Conservation (phyloP, 2,113 vertebrate genomes). For the Nanorana parkeri region DNA sequence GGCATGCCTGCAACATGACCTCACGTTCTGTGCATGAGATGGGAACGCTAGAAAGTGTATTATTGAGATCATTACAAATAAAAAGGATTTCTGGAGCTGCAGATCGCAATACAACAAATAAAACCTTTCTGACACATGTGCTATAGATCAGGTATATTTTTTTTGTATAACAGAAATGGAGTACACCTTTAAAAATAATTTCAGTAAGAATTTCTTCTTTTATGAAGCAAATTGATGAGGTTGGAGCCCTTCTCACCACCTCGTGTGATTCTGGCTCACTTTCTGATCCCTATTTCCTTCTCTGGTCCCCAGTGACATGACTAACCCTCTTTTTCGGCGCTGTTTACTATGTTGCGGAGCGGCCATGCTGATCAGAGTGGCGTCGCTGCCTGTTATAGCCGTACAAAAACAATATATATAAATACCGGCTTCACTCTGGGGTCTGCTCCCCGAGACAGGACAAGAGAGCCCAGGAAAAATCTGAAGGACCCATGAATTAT, state of each 20-base stretch:
- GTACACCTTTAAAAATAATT: not conserved
- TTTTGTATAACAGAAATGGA: too few species aligned
- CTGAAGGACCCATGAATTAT: constrained; percentile 3
- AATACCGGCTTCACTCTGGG: not conserved
- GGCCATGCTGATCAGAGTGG: constrained; percentile 8
- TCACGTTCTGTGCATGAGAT: too few species aligned
- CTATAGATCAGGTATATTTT: too few species aligned
- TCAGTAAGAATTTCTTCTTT: not conserved
- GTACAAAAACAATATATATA: not conserved
- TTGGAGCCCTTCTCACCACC: not conserved
- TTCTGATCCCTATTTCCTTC: not conserved
- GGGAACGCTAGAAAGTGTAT: too few species aligned
- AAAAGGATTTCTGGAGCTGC: too few species aligned
- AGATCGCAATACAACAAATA: too few species aligned
- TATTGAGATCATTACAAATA: too few species aligned
- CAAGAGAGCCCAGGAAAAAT: not conserved
- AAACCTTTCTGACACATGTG: too few species aligned
- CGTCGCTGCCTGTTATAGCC: not conserved
- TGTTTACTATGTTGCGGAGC: not conserved
- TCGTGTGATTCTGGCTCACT: not conserved
- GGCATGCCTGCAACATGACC: too few species aligned
- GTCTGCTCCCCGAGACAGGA: constrained; percentile 3
- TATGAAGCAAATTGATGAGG: constrained; percentile 1
- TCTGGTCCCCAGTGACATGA: not conserved
- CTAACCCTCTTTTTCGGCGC: not conserved